Base-by-base conservation (phyloP, 2,888 invertebrate species). In the Linnaemya vulpina region DNA sequence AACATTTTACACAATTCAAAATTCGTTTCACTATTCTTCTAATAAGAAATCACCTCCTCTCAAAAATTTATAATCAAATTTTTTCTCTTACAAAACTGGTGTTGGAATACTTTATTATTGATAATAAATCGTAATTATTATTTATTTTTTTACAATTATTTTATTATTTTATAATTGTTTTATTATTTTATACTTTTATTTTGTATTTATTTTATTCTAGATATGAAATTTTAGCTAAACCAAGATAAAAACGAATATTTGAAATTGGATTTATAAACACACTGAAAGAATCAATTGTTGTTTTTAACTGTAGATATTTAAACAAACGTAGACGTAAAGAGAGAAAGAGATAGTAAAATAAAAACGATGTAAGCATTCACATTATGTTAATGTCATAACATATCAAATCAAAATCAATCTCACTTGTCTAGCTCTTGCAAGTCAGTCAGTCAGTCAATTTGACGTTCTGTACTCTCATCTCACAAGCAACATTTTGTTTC, bases 141-240 rank as follows among this genome's bases (percentile, higher is more conserved):
- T 55, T 63, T 51, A 60, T 49, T 67, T n/a, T 43, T 65, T 13
- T n/a, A n/a, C n/a, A n/a, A 43, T 46, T 53, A 62, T 43, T 15
- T n/a, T 13, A 38, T 10, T 30, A n/a, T n/a, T 22, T 20, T 60
- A 20, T 65, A 20, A 30, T 55, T 43, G 70, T 71, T 49, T 49
- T 79, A 20, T 53, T 75, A 53, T 73, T 82, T 85, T 75, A 65
- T 74, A 80, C 60, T 60, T 67, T 67, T 74, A 74, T 75, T 84
- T 76, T 84, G 55, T 78, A 82, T 85, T 85, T 85, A 79, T 75
- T 85, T 63, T 79, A 85, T 85, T 85, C 75, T 85, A 85, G 85
- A 85, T 85, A 30, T 71, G 65, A 82, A 82, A 73, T 79, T 80
- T 85, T 74, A 85, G 60, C 74, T 83, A 76, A 77, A 80, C 67